Evolutionary conservation across 2,113 vertebrate genomes (phyloP).

Genomic region (Actenoides hombroni): DNA sequence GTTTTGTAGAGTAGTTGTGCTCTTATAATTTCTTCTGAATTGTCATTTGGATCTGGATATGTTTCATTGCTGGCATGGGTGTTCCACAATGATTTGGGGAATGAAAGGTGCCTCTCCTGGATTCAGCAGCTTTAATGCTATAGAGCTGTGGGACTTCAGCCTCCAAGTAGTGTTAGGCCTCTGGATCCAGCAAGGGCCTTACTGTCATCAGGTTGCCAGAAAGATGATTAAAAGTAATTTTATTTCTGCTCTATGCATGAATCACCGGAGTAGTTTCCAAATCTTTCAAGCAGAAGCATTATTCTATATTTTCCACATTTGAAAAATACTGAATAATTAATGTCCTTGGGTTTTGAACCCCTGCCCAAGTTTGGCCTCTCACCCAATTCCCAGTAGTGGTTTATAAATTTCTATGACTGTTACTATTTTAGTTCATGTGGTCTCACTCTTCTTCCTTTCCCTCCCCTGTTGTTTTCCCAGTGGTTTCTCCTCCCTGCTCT

Average conservation of each 20-base stretch:
- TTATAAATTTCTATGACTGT: not conserved
- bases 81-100: not conserved
- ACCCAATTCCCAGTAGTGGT: not conserved
- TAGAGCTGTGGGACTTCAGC: rapidly evolving
- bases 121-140: not conserved
- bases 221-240: not conserved
- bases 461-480: not conserved
- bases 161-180: not conserved
- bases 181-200: not conserved
- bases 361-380: not conserved
- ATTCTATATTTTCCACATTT: not conserved
- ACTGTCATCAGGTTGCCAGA: not conserved
- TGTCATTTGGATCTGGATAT: not conserved
- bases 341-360: not conserved
- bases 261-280: not conserved
- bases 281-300: not conserved
- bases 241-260: not conserved
- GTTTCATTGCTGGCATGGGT: not conserved
- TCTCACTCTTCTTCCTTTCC: constrained; percentile 2
- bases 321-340: not conserved
- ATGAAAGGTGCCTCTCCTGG: not conserved
- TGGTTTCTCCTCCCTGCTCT: constrained; percentile 1
- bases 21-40: not conserved
- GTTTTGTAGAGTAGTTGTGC: not conserved
- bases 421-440: not conserved